Evolutionary conservation across 2,888 invertebrate species (phyloP).

Genomic region (Agrochola lota): DNA sequence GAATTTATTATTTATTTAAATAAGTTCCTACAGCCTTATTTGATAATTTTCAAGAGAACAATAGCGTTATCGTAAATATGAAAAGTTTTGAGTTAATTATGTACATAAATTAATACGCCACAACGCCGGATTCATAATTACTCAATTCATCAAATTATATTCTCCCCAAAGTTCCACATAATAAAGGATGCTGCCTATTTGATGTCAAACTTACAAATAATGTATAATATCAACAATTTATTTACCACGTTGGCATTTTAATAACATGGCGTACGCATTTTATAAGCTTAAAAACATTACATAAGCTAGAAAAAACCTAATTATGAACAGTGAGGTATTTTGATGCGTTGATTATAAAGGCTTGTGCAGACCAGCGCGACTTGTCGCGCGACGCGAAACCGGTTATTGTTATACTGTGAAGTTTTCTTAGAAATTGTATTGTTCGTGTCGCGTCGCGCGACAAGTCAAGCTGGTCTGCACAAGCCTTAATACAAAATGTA

Average conservation of each 20-base stretch:
- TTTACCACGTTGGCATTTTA: background rate
- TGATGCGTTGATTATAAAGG: background rate
- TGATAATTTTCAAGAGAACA: slow-evolving; percentile 23
- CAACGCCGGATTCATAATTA: slow-evolving; percentile 49
- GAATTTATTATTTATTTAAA: slow-evolving; percentile 18
- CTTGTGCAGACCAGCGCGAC: too few species aligned
- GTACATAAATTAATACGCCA: slow-evolving; percentile 51
- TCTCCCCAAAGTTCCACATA: slow-evolving; percentile 40
- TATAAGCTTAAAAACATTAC: background rate
- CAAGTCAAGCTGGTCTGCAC: too few species aligned
- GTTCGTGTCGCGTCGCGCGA: too few species aligned
- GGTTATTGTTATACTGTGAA: too few species aligned
- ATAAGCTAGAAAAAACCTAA: background rate
- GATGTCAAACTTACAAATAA: slow-evolving; percentile 18
- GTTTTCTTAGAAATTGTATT: too few species aligned
- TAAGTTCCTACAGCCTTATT: slow-evolving; percentile 21
- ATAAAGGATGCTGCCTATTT: slow-evolving; percentile 34
- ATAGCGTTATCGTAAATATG: slow-evolving; percentile 44
- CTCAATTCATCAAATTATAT: slow-evolving; percentile 52
- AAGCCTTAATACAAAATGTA: too few species aligned
- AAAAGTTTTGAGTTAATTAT: slow-evolving; percentile 53
- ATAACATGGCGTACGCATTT: background rate
- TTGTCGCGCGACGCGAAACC: too few species aligned
- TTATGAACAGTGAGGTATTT: background rate
- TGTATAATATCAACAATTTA: slow-evolving; percentile 8